Evolutionary conservation across 2,888 invertebrate genomes (phyloP).

Genomic region (Lamellibrachia columna): DNA sequence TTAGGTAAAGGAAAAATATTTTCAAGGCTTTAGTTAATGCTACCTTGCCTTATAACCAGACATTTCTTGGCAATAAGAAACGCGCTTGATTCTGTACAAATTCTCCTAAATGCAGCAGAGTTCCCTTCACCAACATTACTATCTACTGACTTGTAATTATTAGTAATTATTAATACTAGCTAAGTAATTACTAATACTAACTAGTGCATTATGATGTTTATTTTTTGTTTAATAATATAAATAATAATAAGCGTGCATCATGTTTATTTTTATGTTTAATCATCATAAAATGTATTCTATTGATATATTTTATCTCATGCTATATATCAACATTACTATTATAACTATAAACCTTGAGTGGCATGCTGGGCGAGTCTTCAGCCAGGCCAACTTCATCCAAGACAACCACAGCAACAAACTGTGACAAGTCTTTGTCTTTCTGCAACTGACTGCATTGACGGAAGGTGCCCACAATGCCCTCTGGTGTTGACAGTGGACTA

Average conservation of each 20-base stretch:
- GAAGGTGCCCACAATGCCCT: conserved; percentile 58
- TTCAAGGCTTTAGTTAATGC: neutral
- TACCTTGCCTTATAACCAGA: neutral
- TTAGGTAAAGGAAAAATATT: neutral
- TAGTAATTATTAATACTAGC: neutral
- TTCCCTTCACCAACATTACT: no score
- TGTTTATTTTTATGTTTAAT: no score
- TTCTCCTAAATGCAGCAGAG: neutral
- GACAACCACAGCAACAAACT: conserved; percentile 60
- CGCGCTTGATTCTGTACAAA: neutral
- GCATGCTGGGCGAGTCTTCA: conserved; percentile 61
- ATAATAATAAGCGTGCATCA: no score
- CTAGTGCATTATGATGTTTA: no score
- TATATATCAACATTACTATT: neutral
- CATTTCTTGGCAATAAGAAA: neutral
- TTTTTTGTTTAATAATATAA: no score
- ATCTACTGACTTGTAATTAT: no score
- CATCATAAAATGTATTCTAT: no score
- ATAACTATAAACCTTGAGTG: conserved; percentile 52
- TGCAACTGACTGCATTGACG: conserved; percentile 58
- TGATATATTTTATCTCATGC: no score
- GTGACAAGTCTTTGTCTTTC: conserved; percentile 52
- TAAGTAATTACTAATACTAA: no score
- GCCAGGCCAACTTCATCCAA: conserved; percentile 62
- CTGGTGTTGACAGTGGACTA: conserved; percentile 58